These are phyloP conservation scores for Cryptotermes secundus DNA, from an alignment of 1,140 invertebrate species.

Conservation along the genomic window DNA sequence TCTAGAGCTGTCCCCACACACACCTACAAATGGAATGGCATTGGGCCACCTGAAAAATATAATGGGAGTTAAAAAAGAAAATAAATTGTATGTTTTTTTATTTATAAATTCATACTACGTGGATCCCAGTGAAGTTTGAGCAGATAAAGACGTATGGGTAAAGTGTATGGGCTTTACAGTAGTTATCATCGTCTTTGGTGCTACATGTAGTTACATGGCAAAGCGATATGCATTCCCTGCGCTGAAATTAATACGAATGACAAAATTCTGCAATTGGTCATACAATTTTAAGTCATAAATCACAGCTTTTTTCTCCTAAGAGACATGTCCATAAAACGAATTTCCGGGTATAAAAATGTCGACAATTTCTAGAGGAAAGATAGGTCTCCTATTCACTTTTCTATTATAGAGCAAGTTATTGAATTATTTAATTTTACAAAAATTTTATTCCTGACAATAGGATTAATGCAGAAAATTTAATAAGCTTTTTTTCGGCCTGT, in stretches of 20 bases:
- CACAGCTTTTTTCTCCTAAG: background rate
- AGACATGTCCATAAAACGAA: too few relatives aligned
- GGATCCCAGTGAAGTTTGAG: background rate
- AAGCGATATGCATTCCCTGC: background rate
- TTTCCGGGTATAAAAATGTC: too few relatives aligned
- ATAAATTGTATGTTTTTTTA: background rate
- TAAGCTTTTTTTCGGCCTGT: too few relatives aligned
- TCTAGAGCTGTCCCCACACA: background rate
- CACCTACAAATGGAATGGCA: background rate
- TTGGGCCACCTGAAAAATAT: background rate
- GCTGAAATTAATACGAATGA: background rate
- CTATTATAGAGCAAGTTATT: too few relatives aligned
- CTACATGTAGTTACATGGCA: background rate
- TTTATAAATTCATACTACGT: background rate
- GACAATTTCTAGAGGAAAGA: too few relatives aligned
- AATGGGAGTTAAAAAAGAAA: background rate
- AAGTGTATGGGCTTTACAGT: background rate
- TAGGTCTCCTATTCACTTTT: too few relatives aligned
- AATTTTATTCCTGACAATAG: too few relatives aligned
- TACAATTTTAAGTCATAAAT: background rate
- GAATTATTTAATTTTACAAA: too few relatives aligned
- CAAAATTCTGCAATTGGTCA: background rate
- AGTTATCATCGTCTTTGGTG: background rate
- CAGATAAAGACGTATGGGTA: background rate
- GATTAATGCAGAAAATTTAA: too few relatives aligned